A percentile compares a stretch with the other conserved stretches of the same genome.
Conservation (phyloP, 2,888 invertebrate genomes). For the Andrena marginata region DNA sequence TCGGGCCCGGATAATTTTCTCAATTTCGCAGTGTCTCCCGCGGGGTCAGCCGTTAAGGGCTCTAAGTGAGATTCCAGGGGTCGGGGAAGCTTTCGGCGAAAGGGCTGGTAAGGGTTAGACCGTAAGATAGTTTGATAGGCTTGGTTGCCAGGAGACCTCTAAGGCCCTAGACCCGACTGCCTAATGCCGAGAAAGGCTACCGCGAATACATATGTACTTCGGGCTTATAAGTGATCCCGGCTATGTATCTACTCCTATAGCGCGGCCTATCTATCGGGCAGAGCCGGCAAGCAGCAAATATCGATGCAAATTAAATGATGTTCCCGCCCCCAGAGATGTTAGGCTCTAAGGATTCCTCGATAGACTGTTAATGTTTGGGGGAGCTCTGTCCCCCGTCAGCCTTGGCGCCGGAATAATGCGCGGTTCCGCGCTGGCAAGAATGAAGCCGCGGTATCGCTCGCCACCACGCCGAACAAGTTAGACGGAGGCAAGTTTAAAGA, state of each 20-base stretch:
- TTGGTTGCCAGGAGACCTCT: conserved; percentile 84
- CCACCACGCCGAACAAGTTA: not conserved
- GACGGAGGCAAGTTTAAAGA: not conserved
- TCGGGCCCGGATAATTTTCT: conserved; percentile 84
- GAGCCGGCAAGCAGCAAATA: conserved; percentile 52
- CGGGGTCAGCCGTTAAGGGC: conserved; percentile 84
- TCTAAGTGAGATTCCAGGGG: conserved; percentile 84
- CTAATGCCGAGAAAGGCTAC: conserved; percentile 81
- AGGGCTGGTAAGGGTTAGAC: conserved; percentile 76
- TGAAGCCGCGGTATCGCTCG: not conserved
- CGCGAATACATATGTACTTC: conserved; percentile 68
- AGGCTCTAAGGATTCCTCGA: conserved; percentile 49
- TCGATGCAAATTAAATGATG: conserved; percentile 65
- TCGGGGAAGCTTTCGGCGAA: conserved; percentile 73
- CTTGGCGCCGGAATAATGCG: not conserved
- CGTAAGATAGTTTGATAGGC: conserved; percentile 85
- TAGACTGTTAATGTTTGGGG: conserved; percentile 39
- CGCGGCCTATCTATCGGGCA: conserved; percentile 50
- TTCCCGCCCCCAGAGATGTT: conserved; percentile 33
- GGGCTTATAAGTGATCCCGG: conserved; percentile 72
- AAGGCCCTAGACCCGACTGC: conserved; percentile 79
- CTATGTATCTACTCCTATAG: conserved; percentile 58
- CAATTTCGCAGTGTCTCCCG: conserved; percentile 84
- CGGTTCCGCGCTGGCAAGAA: not conserved
- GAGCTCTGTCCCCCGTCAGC: not conserved